These are phyloP conservation scores for Bugulina stolonifera DNA, from an alignment of 2,888 invertebrate species.

Conservation along the genomic window DNA sequence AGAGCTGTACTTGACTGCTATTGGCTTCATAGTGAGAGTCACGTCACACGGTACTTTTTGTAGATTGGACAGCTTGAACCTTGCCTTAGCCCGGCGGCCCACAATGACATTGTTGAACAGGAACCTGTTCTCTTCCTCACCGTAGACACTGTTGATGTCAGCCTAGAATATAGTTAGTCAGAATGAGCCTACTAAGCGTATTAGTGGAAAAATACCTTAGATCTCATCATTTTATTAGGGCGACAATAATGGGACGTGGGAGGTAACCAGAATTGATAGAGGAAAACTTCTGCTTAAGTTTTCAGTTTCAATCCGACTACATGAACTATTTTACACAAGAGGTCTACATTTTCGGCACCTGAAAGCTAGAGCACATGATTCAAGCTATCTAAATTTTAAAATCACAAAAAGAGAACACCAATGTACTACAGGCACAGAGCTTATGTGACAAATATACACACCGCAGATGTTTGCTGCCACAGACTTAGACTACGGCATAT, in stretches of 20 bases:
- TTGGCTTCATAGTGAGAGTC: constrained; percentile 42
- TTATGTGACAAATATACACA: constrained; percentile 29
- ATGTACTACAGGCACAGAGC: constrained; percentile 1
- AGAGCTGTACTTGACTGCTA: constrained; percentile 36
- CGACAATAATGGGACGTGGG: too few species aligned
- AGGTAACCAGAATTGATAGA: too few species aligned
- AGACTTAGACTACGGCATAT: constrained; percentile 49
- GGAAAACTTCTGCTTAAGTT: too few species aligned
- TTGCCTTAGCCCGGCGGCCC: constrained; percentile 47
- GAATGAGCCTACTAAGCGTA: too few species aligned
- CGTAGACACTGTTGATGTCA: constrained; percentile 50
- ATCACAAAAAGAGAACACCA: not conserved
- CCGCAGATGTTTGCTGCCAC: constrained; percentile 44
- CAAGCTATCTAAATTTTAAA: too few species aligned
- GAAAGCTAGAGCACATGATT: too few species aligned
- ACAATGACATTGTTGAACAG: constrained; percentile 53
- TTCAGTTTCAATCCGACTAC: too few species aligned
- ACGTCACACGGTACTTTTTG: constrained; percentile 53
- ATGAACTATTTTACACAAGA: too few species aligned
- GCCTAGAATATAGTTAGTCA: too few species aligned
- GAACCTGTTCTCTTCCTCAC: constrained; percentile 51
- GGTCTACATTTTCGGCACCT: too few species aligned
- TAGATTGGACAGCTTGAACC: constrained; percentile 51
- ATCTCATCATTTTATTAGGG: too few species aligned
- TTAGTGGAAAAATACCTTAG: too few species aligned